These are phyloP conservation scores for Callinectes sapidus DNA, from an alignment of 2,888 invertebrate genomes.

Conservation along the genomic window DNA sequence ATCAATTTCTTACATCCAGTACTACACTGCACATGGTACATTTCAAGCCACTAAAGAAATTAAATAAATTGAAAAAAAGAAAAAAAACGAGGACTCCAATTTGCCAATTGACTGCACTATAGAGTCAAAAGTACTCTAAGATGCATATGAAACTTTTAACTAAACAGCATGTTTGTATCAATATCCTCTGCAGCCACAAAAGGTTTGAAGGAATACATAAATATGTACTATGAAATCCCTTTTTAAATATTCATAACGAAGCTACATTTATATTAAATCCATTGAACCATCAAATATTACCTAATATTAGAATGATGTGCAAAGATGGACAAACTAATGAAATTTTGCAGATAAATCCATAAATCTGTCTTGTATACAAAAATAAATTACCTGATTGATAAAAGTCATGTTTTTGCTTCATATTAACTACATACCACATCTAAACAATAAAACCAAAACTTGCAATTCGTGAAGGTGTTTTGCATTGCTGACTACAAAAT, in stretches of 20 bases:
- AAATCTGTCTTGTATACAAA: not conserved
- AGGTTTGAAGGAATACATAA: not conserved
- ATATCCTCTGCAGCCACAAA: not conserved
- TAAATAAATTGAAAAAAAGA: too few species aligned
- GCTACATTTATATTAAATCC: not conserved
- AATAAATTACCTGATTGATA: not conserved
- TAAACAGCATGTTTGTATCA: not conserved
- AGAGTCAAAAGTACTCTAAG: not conserved
- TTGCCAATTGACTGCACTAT: not conserved
- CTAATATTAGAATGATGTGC: not conserved
- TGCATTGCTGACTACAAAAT: not conserved
- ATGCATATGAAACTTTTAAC: not conserved
- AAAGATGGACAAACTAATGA: not conserved
- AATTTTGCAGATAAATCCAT: not conserved
- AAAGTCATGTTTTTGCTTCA: not conserved
- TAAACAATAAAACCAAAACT: not conserved
- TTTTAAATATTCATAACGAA: not conserved
- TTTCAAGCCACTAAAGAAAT: not conserved
- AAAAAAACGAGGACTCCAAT: not conserved
- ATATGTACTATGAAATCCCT: not conserved
- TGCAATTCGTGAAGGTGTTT: not conserved
- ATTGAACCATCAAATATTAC: not conserved
- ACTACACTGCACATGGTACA: conserved; percentile 14
- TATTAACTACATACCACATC: not conserved
- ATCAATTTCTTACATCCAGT: not conserved